These are phyloP conservation scores for Cerastis leucographa DNA, from an alignment of 2,888 invertebrate genomes.

Conservation along the genomic window DNA sequence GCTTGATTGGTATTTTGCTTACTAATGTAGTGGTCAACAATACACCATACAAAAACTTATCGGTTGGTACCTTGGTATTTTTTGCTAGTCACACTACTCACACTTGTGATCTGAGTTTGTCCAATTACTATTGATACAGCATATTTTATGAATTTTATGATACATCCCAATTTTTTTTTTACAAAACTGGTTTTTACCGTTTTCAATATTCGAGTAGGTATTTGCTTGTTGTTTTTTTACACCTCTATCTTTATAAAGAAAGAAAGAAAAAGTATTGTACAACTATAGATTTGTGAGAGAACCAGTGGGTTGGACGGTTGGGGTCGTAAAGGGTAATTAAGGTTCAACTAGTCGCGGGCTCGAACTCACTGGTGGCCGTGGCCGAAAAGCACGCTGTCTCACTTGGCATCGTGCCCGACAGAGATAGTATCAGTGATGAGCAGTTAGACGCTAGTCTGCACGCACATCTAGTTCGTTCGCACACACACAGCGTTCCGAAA, in stretches of 20 bases:
- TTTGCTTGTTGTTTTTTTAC: constrained; percentile 25
- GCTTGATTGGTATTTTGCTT: not conserved
- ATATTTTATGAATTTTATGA: constrained; percentile 1
- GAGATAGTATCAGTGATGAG: too few species aligned
- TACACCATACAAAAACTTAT: constrained; percentile 12
- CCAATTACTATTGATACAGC: constrained; percentile 20
- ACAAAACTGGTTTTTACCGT: constrained; percentile 28
- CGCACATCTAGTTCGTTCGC: too few species aligned
- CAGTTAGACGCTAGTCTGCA: too few species aligned
- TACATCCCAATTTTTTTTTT: constrained; percentile 19
- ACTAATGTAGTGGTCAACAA: not conserved
- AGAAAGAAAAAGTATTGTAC: too few species aligned
- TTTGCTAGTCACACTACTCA: constrained; percentile 13
- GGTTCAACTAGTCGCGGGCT: too few species aligned
- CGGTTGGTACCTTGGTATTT: not conserved
- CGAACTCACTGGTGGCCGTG: too few species aligned
- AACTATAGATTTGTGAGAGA: constrained; percentile 19
- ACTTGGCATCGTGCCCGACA: too few species aligned
- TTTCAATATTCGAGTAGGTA: constrained; percentile 11
- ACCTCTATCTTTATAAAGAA: not conserved
- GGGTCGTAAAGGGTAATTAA: not conserved
- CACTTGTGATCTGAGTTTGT: not conserved
- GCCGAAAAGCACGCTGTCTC: too few species aligned
- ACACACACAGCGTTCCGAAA: too few species aligned
- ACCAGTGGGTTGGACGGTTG: not conserved